Conservation (phyloP, 1,140 invertebrate species). For the Metaphire vulgaris region DNA sequence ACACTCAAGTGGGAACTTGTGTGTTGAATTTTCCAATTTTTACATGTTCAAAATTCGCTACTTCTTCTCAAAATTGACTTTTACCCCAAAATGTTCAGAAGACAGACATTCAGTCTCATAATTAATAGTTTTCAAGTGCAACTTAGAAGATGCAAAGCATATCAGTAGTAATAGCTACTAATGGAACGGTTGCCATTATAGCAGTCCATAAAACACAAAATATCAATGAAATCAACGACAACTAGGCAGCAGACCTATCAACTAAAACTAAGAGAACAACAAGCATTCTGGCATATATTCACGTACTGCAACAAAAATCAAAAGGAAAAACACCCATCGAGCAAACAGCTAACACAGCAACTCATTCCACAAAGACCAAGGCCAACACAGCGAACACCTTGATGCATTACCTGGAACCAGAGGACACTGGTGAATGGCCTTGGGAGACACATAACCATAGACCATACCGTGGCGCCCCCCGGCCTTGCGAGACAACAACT, state of each 20-base stretch:
- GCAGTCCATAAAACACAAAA: no score
- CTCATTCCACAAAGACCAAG: background rate
- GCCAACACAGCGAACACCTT: background rate
- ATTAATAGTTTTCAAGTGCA: no score
- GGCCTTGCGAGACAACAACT: slow-evolving; percentile 36
- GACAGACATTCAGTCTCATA: no score
- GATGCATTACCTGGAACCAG: slow-evolving; percentile 1
- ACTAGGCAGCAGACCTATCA: background rate
- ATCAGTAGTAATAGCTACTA: no score
- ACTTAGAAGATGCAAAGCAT: no score
- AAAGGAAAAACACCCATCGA: slow-evolving; percentile 1
- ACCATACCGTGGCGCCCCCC: slow-evolving; percentile 65
- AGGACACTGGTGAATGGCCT: slow-evolving; percentile 9
- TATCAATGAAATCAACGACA: background rate
- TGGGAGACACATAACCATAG: slow-evolving; percentile 58
- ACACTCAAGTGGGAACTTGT: no score
- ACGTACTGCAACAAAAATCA: background rate
- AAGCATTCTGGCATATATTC: background rate
- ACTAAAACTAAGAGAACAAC: background rate
- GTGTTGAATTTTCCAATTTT: no score
- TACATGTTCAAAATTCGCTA: no score
- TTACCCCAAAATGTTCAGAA: no score
- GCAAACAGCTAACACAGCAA: background rate
- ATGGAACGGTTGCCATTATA: no score
- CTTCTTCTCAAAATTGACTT: no score